Percentiles rank a stretch among this genome's conserved stretches.
Evolutionary conservation across 2,797 vertebrate species (phyloP).

Genomic region (Siniperca scherzeri): DNA sequence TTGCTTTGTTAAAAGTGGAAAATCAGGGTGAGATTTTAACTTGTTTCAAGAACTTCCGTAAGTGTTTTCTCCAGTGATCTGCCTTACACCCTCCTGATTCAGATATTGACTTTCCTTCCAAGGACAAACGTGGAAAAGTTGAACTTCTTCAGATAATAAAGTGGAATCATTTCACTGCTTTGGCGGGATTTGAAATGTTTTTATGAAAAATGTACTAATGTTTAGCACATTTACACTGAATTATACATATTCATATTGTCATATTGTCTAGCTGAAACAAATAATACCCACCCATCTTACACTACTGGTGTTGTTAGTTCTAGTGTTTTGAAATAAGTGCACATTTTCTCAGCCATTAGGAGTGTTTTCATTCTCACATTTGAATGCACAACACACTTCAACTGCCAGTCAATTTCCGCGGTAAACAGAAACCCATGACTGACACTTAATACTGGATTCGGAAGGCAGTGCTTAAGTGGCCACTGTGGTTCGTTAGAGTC

Average conservation of each 20-base stretch:
- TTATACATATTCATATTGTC: background rate
- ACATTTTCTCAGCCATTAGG: background rate
- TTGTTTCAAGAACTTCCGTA: constrained; percentile 7
- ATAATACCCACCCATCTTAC: background rate
- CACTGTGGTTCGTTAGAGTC: constrained; percentile 28
- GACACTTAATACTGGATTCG: constrained; percentile 30
- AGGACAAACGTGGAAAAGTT: constrained; percentile 32
- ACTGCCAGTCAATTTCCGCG: background rate
- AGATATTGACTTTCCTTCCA: constrained; percentile 33
- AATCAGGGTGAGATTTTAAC: constrained; percentile 14
- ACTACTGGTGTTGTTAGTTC: background rate
- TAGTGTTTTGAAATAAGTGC: constrained; percentile 15
- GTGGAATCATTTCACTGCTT: constrained; percentile 5
- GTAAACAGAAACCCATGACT: constrained; percentile 4
- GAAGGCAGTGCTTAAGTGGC: constrained; percentile 17
- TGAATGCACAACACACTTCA: constrained; percentile 4
- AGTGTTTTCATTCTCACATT: constrained; percentile 17
- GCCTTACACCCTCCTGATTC: background rate
- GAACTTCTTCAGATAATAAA: constrained; percentile 14
- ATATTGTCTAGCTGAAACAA: background rate
- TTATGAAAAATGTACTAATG: constrained; percentile 12
- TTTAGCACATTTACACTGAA: constrained; percentile 8
- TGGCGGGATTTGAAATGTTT: constrained; percentile 7
- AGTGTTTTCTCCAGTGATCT: constrained; percentile 28
- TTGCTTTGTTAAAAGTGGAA: background rate